Evolutionary conservation across 2,113 vertebrate species (phyloP), one percentile per base, ranked within the genome.

Genomic region (Solea senegalensis): DNA sequence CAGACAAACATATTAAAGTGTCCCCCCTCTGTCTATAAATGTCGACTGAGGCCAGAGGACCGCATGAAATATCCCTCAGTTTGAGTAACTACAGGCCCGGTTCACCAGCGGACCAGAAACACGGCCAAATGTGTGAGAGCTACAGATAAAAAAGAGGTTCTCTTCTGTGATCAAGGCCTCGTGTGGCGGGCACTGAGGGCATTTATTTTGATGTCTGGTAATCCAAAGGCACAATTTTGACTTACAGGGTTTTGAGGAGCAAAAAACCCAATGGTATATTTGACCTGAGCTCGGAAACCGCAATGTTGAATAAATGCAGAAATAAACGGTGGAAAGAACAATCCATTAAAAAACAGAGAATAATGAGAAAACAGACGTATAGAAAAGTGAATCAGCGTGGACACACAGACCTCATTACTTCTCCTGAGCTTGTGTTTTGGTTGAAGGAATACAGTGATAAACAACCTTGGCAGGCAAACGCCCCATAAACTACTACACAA

Each of bases 151-250:
- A 88, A 89, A 89, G 86, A 86, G 70, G 80, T 82, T 86, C 81
- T 70, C 73, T 83, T 73, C 88, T 90, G 86, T 88, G 92, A 91
- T 91, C 85, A 78, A 77, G 85, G 78, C 79, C 75, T 77, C 28
- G 65, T 89, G 91, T 57, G 90, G 91, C 61, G 77, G 50, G 66
- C 58, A 46, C 82, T 72, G 81, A 89, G 86, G 84, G 85, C 88
- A 87, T 80, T 86, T 87, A 88, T 88, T 92, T 90, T 91, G 78
- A 91, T 88, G 78, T 91, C 87, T 82, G 82, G 81, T 84, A 82
- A 89, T 89, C 79, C 87, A 89, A 88, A 89, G 81, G 86, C 80
- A 81, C 93, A 85, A 84, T 92, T 92, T 90, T 80, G 80, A 90
- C 77, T 77, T 81, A 72, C 74, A 46, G 80, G 86, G 84, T 87